Conservation (phyloP, 2,888 invertebrate species). For the Allacma fusca region DNA sequence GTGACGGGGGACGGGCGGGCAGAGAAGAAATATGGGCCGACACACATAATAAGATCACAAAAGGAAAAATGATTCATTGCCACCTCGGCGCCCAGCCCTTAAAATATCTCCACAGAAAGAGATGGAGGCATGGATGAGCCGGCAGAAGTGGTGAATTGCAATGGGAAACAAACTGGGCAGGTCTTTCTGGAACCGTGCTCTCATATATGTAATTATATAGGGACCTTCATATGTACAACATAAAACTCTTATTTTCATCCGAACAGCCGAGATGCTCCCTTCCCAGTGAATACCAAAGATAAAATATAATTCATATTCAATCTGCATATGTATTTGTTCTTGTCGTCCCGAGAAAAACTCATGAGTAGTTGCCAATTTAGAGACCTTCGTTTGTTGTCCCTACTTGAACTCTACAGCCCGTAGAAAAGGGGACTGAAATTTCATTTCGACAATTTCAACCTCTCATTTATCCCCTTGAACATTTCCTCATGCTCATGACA, state of each 20-base stretch:
- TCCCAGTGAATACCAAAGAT: constrained; percentile 9
- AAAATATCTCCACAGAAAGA: constrained; percentile 36
- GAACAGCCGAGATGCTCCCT: background rate
- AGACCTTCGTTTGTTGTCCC: too few relatives aligned
- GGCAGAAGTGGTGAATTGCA: constrained; percentile 10
- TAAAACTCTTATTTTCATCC: background rate
- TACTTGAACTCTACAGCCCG: too few relatives aligned
- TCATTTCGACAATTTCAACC: too few relatives aligned
- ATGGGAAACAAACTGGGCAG: constrained; percentile 14
- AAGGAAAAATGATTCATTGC: constrained; percentile 57
- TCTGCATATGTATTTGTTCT: constrained; percentile 31
- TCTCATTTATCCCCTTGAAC: too few relatives aligned
- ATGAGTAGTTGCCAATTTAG: too few relatives aligned
- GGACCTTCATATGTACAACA: background rate
- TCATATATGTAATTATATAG: background rate
- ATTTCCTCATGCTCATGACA: too few relatives aligned
- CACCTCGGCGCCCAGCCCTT: constrained; percentile 43
- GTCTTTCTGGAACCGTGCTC: background rate
- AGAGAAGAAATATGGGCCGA: constrained; percentile 54
- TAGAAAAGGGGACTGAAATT: too few relatives aligned
- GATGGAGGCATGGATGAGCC: constrained; percentile 8
- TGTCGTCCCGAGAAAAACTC: background rate
- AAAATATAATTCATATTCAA: constrained; percentile 37
- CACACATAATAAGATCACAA: constrained; percentile 57
- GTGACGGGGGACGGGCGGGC: constrained; percentile 48